phyloP scores from a whole-genome alignment of 2,113 vertebrate genomes.

The Leptobrachium ailaonicum region DNA sequence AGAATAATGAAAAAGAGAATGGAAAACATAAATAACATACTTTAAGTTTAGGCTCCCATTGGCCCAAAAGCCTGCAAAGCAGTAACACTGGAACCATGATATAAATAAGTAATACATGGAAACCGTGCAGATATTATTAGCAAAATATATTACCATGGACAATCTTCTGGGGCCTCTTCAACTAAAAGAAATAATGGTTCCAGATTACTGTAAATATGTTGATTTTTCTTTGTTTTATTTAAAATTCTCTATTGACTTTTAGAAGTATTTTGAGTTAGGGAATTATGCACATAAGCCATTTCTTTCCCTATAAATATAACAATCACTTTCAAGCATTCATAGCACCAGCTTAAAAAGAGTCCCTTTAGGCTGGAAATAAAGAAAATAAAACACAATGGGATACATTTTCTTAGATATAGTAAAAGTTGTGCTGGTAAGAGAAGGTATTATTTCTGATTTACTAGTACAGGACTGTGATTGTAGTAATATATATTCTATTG shows the following conservation, averaged over 20 bases:
- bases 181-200: background rate
- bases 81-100: background rate
- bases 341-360: too few relatives aligned
- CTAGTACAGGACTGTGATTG: too few relatives aligned
- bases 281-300: too few relatives aligned
- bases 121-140: background rate
- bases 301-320: too few relatives aligned
- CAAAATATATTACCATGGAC: background rate
- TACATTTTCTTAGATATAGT: too few relatives aligned
- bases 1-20: slow-evolving; percentile 17
- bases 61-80: background rate
- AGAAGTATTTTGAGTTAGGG: too few relatives aligned
- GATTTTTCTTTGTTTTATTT: background rate
- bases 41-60: background rate
- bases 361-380: too few relatives aligned
- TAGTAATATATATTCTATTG: too few relatives aligned
- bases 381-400: too few relatives aligned
- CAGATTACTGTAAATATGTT: background rate
- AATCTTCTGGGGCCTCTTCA: background rate
- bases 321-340: too few relatives aligned
- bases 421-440: too few relatives aligned
- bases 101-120: slow-evolving; percentile 20
- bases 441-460: too few relatives aligned
- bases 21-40: slow-evolving; percentile 8
- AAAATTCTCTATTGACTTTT: background rate